A percentile compares a stretch with the other conserved stretches of the same genome.
Conservation (phyloP, 2,797 vertebrate species). For the Falco peregrinus region DNA sequence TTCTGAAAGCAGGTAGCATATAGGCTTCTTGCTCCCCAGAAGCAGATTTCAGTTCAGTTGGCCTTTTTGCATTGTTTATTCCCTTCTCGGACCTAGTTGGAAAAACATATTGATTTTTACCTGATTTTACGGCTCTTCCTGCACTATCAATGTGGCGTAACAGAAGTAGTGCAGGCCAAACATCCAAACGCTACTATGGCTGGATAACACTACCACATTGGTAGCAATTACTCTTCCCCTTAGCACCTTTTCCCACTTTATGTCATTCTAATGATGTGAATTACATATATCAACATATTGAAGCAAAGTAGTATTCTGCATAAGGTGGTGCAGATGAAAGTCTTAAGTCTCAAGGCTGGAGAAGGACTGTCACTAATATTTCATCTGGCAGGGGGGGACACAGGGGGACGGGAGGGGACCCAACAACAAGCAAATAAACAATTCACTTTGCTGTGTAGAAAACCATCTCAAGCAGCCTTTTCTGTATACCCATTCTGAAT, state of each 20-base stretch:
- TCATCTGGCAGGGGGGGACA: not conserved
- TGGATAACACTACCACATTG: not conserved
- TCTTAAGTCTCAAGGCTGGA: not conserved
- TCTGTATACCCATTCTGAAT: not conserved
- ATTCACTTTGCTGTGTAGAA: not conserved
- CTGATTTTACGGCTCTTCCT: not conserved
- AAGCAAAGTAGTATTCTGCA: not conserved
- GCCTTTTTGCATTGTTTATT: not conserved
- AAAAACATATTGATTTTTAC: not conserved
- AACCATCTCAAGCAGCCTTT: not conserved
- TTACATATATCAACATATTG: not conserved
- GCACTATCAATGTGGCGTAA: not conserved
- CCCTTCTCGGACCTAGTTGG: not conserved
- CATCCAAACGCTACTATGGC: fast-evolving
- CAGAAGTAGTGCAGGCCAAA: not conserved
- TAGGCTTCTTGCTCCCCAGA: not conserved
- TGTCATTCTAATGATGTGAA: not conserved
- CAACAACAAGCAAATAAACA: not conserved
- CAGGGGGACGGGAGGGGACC: no score
- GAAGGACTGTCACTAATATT: not conserved
- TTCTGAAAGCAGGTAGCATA: not conserved
- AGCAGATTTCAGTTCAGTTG: not conserved
- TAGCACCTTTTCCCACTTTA: not conserved
- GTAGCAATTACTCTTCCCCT: not conserved
- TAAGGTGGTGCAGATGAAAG: not conserved